Base-by-base conservation (phyloP, 2,888 invertebrate genomes). In the Theodoxus fluviatilis region DNA sequence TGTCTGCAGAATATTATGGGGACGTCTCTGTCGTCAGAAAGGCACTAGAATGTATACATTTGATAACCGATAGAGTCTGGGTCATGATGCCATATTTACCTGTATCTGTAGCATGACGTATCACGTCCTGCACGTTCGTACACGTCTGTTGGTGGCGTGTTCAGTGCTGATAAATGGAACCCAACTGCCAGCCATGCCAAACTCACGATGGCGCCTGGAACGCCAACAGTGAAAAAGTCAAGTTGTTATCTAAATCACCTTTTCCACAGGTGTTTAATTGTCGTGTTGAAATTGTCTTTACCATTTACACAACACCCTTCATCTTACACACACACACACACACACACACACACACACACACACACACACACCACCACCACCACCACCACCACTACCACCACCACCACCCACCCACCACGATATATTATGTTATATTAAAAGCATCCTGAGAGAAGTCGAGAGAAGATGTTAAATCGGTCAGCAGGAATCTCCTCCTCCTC, bases 131-230 rank as follows among this genome's bases (percentile, higher is more conserved):
- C 71, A 52, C 74, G 74, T 67, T 83, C 83, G 33, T 75, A 40
- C 22, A 76, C 67, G 22, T 80, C 78, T 22, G 88, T 79, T 4
- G 75, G 71, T 15, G 88, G 87, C 12, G 88, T 84, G 76, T 87
- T 77, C 31, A 82, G 73, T 25, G 84, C 82, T 25, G 86, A 83
- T 64, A 88, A 73, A 70, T 86, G 85, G 77, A 89, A 89, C 9
- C 88, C 88, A 69, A 87, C 79, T 4, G 86, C 88, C 64, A 89
- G 78, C 75, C 88, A 76, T 1, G 84, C 79, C 71, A 89, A 79
- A 65, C 88, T 86, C 2, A 86, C 70, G 18, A 85, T 82, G 43
- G 88, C 87, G 71, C 88, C 87, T 83, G 77, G 12, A 12, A 12
- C 47, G 47, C 18, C 47, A 12, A 43, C 47, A 12, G 18, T 43